Base-by-base conservation (phyloP, 2,113 vertebrate genomes). In the Cavia aperea region DNA sequence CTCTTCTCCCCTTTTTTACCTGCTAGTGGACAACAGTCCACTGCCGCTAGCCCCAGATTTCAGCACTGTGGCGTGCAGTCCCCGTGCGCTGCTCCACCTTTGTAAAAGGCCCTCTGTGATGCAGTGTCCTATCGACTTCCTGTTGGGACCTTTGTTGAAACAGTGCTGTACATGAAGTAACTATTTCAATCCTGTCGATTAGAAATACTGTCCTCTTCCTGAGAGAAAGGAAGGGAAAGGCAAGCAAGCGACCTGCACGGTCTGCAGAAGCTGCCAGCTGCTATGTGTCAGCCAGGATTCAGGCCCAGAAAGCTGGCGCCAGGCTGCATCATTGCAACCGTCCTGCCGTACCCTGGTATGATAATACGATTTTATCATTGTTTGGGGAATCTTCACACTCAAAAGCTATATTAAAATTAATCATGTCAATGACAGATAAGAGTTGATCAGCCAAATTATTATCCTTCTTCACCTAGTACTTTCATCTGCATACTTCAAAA, bases 401-500 rank as follows among this genome's bases (percentile, higher is more conserved):
- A 43, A 26, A 91, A 72, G 63, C n/a, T 29, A n/a, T 73, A 83
- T 75, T 81, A 31, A 81, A 82, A 73, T 49, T 84, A 88, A 78
- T 70, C 63, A 63, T 77, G 18, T n/a, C 26, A 90, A 88, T 86
- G 79, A 93, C 73, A 86, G 73, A 49, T 82, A 86, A 56, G 56
- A 33, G 10, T 54, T 88, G 82, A 90, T 90, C 56, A 88, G 70
- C 54, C 73, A 90, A 65, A 96, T 95, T 92, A 94, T 77, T 86
- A 14, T 51, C 87, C 54, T 66, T 94, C 14, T 26, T 23, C 36
- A 78, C 54, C 56, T 81, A 39, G 19, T 31, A 46, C 86, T 92
- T 96, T 96, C 51, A 92, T 83, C 83, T 77, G 31, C 36, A 83
- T 36, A 94, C 92, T 94, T 96, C 90, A 96, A 88, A 88, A 96